Evolutionary conservation across 1,140 invertebrate species (phyloP).

Genomic region (Potamilus streckersoni): DNA sequence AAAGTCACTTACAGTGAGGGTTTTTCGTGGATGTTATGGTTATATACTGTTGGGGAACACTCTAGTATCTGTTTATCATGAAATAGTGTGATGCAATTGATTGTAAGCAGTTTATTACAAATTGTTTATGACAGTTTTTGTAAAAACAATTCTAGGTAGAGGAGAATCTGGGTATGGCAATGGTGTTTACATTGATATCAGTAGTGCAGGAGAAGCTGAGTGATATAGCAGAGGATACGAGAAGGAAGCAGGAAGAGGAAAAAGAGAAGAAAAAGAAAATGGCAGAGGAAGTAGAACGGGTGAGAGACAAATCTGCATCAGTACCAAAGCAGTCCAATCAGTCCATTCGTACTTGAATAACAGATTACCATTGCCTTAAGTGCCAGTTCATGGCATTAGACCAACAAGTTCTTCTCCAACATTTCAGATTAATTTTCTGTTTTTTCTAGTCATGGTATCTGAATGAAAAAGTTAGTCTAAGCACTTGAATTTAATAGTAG

Average conservation of each 20-base stretch:
- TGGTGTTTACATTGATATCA: slow-evolving; percentile 96
- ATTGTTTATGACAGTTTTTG: no score
- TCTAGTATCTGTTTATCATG: no score
- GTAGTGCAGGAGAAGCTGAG: slow-evolving; percentile 81
- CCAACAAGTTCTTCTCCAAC: no score
- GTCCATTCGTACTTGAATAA: background rate
- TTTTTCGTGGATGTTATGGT: no score
- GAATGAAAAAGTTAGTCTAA: background rate
- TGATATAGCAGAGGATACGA: slow-evolving; percentile 75
- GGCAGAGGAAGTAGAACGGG: slow-evolving; percentile 90
- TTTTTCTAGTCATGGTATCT: background rate
- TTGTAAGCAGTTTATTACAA: background rate
- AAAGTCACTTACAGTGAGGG: no score
- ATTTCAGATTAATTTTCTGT: background rate
- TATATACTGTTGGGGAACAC: no score
- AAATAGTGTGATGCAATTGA: background rate
- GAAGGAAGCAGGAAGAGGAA: slow-evolving; percentile 79
- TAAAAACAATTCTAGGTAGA: slow-evolving; percentile 72
- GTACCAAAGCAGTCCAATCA: background rate
- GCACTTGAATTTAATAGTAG: background rate
- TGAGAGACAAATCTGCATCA: slow-evolving; percentile 61
- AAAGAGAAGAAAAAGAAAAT: slow-evolving; percentile 83
- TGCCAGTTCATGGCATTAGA: no score
- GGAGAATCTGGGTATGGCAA: slow-evolving; percentile 95
- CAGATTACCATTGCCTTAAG: background rate